These are phyloP conservation scores for Morpho achilles DNA, from an alignment of 2,888 invertebrate genomes.

Conservation along the genomic window DNA sequence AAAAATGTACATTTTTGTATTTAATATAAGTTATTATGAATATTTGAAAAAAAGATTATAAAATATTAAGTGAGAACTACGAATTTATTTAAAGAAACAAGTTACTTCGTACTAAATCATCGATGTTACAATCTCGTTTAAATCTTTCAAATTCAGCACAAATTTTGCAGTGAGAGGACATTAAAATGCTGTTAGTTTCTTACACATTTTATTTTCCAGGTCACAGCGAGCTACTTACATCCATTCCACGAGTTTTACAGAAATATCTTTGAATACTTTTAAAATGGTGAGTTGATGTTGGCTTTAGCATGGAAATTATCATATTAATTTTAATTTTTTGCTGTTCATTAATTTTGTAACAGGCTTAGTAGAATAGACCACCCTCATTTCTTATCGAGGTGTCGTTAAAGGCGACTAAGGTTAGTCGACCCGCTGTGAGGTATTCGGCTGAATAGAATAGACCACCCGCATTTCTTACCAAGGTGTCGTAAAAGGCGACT, in stretches of 20 bases:
- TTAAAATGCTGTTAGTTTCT: slow-evolving; percentile 19
- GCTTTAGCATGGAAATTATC: not conserved
- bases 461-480: no score
- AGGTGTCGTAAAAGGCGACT: no score
- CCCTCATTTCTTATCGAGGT: not conserved
- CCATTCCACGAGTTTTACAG: slow-evolving; percentile 24
- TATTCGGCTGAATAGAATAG: no score
- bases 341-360: not conserved
- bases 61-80: no score
- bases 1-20: no score
- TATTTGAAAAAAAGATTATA: no score
- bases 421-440: no score
- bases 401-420: not conserved
- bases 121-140: slow-evolving; percentile 6
- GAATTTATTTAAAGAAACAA: no score
- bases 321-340: not conserved
- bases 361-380: not conserved
- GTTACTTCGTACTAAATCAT: not conserved
- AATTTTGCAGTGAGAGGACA: slow-evolving; percentile 1
- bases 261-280: slow-evolving; percentile 27
- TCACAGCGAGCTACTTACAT: slow-evolving; percentile 25
- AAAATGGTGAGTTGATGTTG: slow-evolving; percentile 16
- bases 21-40: no score
- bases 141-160: slow-evolving; percentile 1
- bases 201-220: slow-evolving; percentile 25